Evolutionary conservation across 2,113 vertebrate species (phyloP).

Genomic region (Cariama cristata): DNA sequence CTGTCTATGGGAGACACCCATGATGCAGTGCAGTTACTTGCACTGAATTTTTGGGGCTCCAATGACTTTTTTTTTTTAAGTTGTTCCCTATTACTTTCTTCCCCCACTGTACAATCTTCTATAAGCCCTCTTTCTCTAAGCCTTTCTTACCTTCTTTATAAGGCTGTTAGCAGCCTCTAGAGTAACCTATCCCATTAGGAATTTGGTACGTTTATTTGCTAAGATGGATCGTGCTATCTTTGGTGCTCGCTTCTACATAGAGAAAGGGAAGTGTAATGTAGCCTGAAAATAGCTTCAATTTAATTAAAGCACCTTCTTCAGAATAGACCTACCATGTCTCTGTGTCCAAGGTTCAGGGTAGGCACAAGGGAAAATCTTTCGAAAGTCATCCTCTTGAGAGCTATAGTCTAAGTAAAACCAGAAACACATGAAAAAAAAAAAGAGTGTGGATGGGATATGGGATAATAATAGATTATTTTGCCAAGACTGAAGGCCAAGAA

Average conservation of each 20-base stretch:
- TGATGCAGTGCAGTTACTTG: not conserved
- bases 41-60: not conserved
- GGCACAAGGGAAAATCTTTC: not conserved
- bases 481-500: not conserved
- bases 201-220: not conserved
- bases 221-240: not conserved
- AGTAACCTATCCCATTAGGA: not conserved
- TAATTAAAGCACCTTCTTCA: not conserved
- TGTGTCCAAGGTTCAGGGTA: not conserved
- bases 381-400: not conserved
- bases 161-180: not conserved
- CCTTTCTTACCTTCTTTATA: not conserved
- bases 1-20: not conserved
- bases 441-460: not conserved
- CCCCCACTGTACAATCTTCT: not conserved
- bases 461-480: not conserved
- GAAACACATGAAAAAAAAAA: not conserved
- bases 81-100: not conserved
- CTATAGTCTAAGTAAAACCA: not conserved
- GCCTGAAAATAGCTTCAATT: not conserved
- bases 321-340: not conserved
- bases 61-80: not conserved
- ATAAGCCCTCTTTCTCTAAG: not conserved
- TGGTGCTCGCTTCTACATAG: not conserved
- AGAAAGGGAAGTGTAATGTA: not conserved